Conservation (phyloP, 92 coral and sea anemone species). For the Bergia sp. region DNA sequence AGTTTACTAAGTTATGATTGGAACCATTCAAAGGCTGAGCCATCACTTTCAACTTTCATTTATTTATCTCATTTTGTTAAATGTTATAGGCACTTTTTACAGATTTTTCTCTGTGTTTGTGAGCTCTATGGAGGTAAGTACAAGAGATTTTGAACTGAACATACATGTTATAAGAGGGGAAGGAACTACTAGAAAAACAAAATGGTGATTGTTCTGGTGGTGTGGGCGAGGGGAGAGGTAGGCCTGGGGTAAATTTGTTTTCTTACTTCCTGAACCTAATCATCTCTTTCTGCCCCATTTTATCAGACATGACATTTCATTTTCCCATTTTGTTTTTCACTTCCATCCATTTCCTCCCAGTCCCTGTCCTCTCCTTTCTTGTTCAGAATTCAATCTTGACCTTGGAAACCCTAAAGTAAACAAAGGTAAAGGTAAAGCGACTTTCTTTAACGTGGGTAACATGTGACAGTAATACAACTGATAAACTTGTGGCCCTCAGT, state of each 20-base stretch:
- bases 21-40: no score
- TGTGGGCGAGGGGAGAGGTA: neutral
- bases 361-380: no score
- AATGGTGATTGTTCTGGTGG: no score
- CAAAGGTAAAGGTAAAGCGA: no score
- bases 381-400: no score
- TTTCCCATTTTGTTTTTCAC: neutral
- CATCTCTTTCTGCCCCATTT: neutral
- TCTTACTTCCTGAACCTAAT: neutral
- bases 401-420: no score
- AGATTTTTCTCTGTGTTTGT: slow-evolving; percentile 66
- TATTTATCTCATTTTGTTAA: neutral
- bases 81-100: slow-evolving; percentile 67
- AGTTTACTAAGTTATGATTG: no score
- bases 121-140: slow-evolving; percentile 81
- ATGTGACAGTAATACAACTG: no score
- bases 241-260: neutral
- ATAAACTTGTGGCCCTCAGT: no score
- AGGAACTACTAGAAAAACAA: neutral
- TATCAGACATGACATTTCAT: neutral
- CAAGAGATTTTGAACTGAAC: neutral
- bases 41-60: neutral
- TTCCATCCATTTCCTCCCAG: no score
- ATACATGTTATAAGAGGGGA: no score
- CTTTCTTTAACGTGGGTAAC: no score